Conservation (phyloP, 1,140 invertebrate species). For the Pogonomyrmex barbatus region DNA sequence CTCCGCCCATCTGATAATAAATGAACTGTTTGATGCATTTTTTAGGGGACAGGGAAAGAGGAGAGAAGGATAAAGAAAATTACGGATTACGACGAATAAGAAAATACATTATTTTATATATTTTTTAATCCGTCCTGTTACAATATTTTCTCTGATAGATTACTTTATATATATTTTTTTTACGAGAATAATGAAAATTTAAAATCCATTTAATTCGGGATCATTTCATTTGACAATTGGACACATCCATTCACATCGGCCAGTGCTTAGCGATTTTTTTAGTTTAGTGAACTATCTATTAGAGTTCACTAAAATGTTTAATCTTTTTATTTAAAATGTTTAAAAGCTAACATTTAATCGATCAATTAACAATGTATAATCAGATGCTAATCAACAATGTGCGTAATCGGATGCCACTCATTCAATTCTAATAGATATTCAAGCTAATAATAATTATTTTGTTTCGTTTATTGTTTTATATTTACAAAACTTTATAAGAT, state of each 20-base stretch:
- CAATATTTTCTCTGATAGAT: neutral
- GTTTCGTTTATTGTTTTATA: neutral
- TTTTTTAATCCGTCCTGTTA: neutral
- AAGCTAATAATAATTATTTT: neutral
- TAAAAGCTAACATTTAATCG: too few relatives aligned
- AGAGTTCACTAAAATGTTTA: too few relatives aligned
- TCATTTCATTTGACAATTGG: too few relatives aligned
- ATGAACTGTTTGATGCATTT: conserved; percentile 30
- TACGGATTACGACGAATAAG: too few relatives aligned
- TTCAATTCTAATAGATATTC: neutral
- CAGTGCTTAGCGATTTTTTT: too few relatives aligned
- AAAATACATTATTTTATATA: neutral
- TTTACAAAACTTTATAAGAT: neutral
- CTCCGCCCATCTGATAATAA: conserved; percentile 76
- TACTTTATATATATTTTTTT: neutral
- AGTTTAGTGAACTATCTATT: too few relatives aligned
- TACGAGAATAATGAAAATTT: neutral
- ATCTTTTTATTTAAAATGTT: too few relatives aligned
- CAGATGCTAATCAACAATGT: too few relatives aligned
- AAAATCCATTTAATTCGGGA: neutral
- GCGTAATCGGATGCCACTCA: neutral
- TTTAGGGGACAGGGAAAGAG: neutral
- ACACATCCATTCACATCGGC: too few relatives aligned
- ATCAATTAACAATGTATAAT: too few relatives aligned
- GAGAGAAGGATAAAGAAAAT: neutral